Evolutionary conservation across 2,888 invertebrate species (phyloP), one percentile per base, ranked within the genome.

Genomic region (Ferdinandea cuprea): DNA sequence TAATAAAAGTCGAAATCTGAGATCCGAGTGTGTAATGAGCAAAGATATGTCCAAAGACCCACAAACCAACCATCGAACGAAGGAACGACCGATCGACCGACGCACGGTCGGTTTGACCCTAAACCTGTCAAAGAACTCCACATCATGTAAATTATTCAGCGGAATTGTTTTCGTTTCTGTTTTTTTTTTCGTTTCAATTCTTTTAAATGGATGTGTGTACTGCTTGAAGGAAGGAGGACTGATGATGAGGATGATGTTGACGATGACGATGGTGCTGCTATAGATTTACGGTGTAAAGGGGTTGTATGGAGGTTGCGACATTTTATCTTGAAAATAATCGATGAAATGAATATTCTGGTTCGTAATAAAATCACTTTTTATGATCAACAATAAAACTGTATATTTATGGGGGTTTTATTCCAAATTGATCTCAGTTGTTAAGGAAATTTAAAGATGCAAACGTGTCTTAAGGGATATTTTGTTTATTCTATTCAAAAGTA

Each of bases 291-390:
- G 19, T 44, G 19, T 44, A 17, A 25, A 7, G 30, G 15, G 30
- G 19, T 17, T 17, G 21, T 19, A n/a, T 68, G 30, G 19, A 25
- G 32, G 19, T 19, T 21, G 72, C 68, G 83, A 78, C 78, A 78
- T 73, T 59, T 78, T 73, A 78, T 83, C 83, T 77, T 37, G 68
- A 37, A 61, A 56, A 73, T 78, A 78, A 83, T 83, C 83, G 83
- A 83, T 83, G 83, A 63, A 83, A 83, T 83, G 83, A 83, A 73
- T 83, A 83, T 83, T 83, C 83, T 58, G 54, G 68, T 42, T 42
- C 37, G 78, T 78, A 78, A 83, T 83, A 83, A 83, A 83, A 78
- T 83, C 83, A 78, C 72, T 83, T 83, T 83, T 83, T 83, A 83
- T 58, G 58, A 28, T 28, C 58, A 9, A 65, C 68, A 68, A 78